These are phyloP conservation scores for Picathartes gymnocephalus DNA, from an alignment of 2,113 vertebrate genomes.

Conservation along the genomic window DNA sequence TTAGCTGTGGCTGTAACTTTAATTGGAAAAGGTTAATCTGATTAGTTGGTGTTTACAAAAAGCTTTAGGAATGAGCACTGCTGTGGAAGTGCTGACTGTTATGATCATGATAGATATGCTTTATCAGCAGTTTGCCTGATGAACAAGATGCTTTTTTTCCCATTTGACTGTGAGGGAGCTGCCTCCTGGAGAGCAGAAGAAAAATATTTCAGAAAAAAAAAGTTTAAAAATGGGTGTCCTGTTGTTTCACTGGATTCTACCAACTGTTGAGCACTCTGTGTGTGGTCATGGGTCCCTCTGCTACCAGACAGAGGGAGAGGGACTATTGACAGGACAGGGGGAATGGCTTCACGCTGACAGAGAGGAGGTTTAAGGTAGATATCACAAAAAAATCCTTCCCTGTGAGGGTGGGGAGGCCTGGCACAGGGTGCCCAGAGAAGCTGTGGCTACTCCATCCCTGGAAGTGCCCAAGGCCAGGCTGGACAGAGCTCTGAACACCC, in stretches of 20 bases:
- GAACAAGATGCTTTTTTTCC: not conserved
- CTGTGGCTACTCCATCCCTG: not conserved
- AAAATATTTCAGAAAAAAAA: not conserved
- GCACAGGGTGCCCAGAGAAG: not conserved
- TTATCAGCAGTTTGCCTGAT: slow-evolving; percentile 15
- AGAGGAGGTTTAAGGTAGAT: not conserved
- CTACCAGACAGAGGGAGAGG: not conserved
- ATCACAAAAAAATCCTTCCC: not conserved
- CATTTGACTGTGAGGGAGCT: not conserved
- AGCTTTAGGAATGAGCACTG: slow-evolving; percentile 13
- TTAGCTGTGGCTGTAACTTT: not conserved
- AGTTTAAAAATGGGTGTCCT: rapidly evolving
- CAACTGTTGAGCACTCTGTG: not conserved
- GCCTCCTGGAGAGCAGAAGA: not conserved
- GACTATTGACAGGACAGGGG: not conserved
- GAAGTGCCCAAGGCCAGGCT: not conserved
- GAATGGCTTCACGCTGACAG: not conserved
- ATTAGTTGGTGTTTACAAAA: slow-evolving; percentile 6
- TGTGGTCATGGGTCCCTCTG: not conserved
- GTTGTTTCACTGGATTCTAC: not conserved
- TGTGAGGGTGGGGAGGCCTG: not conserved
- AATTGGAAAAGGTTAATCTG: slow-evolving; percentile 13
- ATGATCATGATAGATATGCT: not conserved
- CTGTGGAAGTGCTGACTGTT: slow-evolving; percentile 29
- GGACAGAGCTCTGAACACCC: not conserved